Conservation (phyloP, 2,113 vertebrate genomes). For the Chionomys nivalis region DNA sequence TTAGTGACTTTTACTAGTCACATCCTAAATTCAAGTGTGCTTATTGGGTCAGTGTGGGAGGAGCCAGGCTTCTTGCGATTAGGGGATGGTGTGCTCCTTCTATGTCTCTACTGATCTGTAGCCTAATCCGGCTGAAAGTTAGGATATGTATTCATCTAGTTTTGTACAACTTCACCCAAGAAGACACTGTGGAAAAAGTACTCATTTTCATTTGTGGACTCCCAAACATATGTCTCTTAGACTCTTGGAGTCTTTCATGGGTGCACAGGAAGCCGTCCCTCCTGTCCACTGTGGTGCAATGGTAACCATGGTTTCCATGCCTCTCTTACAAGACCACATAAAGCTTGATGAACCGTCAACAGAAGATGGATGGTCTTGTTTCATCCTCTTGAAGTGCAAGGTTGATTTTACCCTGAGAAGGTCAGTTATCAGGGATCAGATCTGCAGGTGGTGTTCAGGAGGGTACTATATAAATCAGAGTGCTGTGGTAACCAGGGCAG, state of each 20-base stretch:
- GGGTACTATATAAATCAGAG: neutral
- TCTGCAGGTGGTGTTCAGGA: neutral
- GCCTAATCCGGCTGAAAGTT: neutral
- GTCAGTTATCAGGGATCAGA: conserved; percentile 11
- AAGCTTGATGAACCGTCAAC: neutral
- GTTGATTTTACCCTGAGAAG: neutral
- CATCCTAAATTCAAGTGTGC: conserved; percentile 26
- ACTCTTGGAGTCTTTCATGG: neutral
- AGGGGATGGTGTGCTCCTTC: neutral
- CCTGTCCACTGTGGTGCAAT: neutral
- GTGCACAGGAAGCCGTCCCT: neutral
- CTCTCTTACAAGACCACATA: neutral
- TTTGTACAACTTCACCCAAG: neutral
- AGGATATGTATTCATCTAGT: neutral
- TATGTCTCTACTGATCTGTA: neutral
- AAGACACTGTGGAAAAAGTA: neutral
- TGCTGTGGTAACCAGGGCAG: conserved; percentile 10
- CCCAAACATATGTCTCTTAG: neutral
- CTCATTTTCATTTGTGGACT: neutral
- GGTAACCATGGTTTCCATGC: neutral
- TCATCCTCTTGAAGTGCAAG: conserved; percentile 28
- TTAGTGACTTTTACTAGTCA: neutral
- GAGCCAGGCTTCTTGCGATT: neutral
- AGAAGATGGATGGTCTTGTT: neutral
- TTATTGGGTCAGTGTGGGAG: neutral